Evolutionary conservation across 2,888 invertebrate species (phyloP), one percentile per base, ranked within the genome.

Genomic region (Microdon myrmicae): DNA sequence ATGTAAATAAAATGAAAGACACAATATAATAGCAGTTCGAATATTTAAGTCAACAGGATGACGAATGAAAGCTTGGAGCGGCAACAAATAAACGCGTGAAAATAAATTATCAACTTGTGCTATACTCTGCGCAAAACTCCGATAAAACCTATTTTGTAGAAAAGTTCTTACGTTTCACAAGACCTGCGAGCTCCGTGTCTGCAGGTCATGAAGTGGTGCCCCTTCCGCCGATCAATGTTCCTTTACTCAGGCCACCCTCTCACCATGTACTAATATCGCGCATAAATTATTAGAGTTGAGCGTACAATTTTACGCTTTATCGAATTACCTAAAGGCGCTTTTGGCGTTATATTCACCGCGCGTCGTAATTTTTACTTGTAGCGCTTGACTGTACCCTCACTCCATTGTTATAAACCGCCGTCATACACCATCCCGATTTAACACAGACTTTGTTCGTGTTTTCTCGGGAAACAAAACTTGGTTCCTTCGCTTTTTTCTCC

Each of bases 291-390:
- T 64, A 38, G 53, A 59, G 53, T 75, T 71, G 72, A 74, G 75
- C 74, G 75, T 71, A 75, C 73, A 75, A 74, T 75, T 73, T 73
- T 74, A 75, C 75, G 75, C 74, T 75, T 75, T 75, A 75, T 75
- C 75, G 74, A 75, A 75, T 75, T 75, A 75, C 75, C 75, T 74
- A 72, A 72, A 74, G 75, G 75, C 71, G 70, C 55, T 59, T 59
- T 66, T 59, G 37, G 35, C 51, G 59, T 44, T 59, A 49, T 41
- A 34, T 59, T 53, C 53, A 66, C 51, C 53, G 66, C 48, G 53
- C 48, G 28, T n/a, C n/a, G 59, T 54, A 54, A 59, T 59, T 66
- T 59, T 58, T 48, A 66, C 64, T 64, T 64, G 58, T 51, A 58
- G 58, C 45, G 31, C 41, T 64, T 10, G 34, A 26, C 41, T 29